A percentile compares a stretch with the other conserved stretches of the same genome.
phyloP scores from a whole-genome alignment of 2,113 vertebrate species.

The Labeo catla region DNA sequence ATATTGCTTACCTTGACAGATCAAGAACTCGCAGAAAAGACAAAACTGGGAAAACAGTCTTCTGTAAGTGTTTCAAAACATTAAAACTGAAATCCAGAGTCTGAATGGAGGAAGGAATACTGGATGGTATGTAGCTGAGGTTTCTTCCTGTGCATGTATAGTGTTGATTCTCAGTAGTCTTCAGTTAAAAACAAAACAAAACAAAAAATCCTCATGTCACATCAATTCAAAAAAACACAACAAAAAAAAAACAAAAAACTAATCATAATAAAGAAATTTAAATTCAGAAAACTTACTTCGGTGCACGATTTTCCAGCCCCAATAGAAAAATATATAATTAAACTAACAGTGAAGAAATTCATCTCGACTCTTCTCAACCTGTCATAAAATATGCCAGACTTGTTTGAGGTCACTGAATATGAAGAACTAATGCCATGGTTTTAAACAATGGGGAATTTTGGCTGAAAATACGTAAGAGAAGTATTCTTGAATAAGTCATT shows the following conservation, averaged over 20 bases:
- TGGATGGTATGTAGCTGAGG: slow-evolving; percentile 39
- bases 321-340: not conserved
- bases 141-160: slow-evolving; percentile 44
- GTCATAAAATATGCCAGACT: not conserved
- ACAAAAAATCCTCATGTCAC: not conserved
- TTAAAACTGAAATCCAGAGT: slow-evolving; percentile 51
- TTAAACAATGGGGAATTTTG: not conserved
- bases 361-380: not conserved
- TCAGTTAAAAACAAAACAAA: not conserved
- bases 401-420: not conserved
- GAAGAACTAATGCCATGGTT: slow-evolving; percentile 1
- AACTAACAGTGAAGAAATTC: not conserved
- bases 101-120: slow-evolving; percentile 20
- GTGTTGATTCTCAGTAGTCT: not conserved
- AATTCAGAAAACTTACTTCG: not conserved
- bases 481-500: not conserved
- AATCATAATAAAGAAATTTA: not conserved
- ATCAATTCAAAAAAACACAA: not conserved
- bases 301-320: not conserved
- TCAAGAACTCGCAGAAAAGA: slow-evolving; percentile 21
- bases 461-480: not conserved
- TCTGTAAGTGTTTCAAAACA: slow-evolving; percentile 25
- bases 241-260: not conserved
- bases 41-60: slow-evolving; percentile 28
- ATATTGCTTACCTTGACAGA: slow-evolving; percentile 42